Evolutionary conservation across 2,888 invertebrate species (phyloP).

Genomic region (Chalcosyrphus nemorum): DNA sequence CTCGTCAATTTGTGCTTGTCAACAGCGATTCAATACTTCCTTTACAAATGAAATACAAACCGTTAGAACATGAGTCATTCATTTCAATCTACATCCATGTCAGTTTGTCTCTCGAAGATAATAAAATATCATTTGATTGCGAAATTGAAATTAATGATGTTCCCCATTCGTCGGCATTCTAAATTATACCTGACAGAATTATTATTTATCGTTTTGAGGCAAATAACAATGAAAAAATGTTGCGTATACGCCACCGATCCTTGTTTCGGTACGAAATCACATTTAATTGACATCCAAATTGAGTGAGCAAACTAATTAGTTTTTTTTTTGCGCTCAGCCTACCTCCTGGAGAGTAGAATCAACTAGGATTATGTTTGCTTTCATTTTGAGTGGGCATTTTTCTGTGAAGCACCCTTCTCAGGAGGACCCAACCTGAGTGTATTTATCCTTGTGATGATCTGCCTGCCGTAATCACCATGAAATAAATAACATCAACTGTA

Average conservation of each 20-base stretch:
- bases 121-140: conserved; percentile 30
- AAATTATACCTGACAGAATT: conserved; percentile 43
- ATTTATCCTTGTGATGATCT: conserved; percentile 19
- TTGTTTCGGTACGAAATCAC: conserved; percentile 25
- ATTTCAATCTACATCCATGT: conserved; percentile 8
- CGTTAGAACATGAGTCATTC: not conserved
- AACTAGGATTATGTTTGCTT: conserved; percentile 25
- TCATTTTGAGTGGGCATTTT: conserved; percentile 12
- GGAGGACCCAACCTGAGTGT: not conserved
- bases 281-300: conserved; percentile 59
- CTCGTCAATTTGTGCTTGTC: not conserved
- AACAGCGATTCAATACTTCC: not conserved
- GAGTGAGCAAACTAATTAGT: conserved; percentile 60
- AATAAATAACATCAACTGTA: conserved; percentile 45
- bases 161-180: conserved; percentile 8
- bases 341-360: not conserved
- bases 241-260: conserved; percentile 26
- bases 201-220: conserved; percentile 22
- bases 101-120: not conserved
- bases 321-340: conserved; percentile 15
- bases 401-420: conserved; percentile 4
- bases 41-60: not conserved
- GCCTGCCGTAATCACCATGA: conserved; percentile 55
- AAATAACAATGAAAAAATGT: conserved; percentile 7
- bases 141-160: conserved; percentile 58